Base-by-base conservation (phyloP, 2,113 vertebrate species). In the Sander lucioperca region DNA sequence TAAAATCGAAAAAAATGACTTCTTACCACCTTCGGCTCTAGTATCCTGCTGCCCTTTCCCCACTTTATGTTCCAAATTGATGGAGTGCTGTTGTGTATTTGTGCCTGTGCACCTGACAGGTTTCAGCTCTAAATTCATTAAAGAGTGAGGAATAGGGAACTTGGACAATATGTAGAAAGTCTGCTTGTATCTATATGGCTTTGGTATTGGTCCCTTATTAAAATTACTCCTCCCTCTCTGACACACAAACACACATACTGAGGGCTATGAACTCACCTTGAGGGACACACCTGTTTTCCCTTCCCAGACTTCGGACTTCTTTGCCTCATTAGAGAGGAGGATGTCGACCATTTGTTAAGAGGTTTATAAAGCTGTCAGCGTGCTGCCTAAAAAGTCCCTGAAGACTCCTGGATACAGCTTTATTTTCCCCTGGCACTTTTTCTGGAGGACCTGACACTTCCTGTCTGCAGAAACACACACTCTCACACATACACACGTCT, bases 311-410 rank as follows among this genome's bases (percentile, higher is more conserved):
- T 78, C n/a, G 12, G 84, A 89, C 88, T 74, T 90, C 69, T 83
- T 80, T 78, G 69, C 82, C 88, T 94, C 91, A 91, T 90, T 89
- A 92, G 80, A 86, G 77, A 78, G 82, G 76, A 84, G 85, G 85
- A 76, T 84, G 82, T 67, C 59, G 48, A 67, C 80, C 85, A 86
- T 94, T 94, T 90, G 83, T 94, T 93, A 89, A 84, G 82, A 83
- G 81, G 68, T 92, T 90, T 90, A 92, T 94, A 86, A 93, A 94
- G 78, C 90, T 94, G 90, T 95, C 93, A 91, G 74, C 59, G 48
- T 47, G 83, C 82, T 80, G 62, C 84, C 86, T 94, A 81, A 93
- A 91, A 82, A 89, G 83, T 89, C 93, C 93, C 92, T 2, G 30
- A 91, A 89, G 93, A 87, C 84, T 76, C 84, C 57, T 72, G 82